phyloP scores from a whole-genome alignment of 2,888 invertebrate species.

The Frankliniella intonsa region DNA sequence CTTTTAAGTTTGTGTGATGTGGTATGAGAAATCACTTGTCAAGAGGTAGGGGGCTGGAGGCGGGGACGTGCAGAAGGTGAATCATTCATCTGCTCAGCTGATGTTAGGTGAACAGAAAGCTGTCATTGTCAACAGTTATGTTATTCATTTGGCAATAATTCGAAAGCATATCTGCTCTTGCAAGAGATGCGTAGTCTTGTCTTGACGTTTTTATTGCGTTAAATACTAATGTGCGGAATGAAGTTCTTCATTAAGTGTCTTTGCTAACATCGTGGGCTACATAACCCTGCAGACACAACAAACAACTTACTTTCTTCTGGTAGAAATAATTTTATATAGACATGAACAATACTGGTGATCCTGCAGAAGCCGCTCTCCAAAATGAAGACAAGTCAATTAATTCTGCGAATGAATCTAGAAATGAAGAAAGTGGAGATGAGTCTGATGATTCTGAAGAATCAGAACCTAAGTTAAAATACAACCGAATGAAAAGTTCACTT shows the following conservation, averaged over 20 bases:
- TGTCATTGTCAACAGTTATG: neutral
- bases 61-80: neutral
- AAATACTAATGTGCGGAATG: neutral
- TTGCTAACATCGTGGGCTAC: neutral
- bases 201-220: neutral
- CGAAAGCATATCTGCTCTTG: too few relatives aligned
- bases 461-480: slow-evolving; percentile 89
- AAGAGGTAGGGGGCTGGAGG: neutral
- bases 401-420: slow-evolving; percentile 43
- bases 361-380: neutral
- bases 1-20: neutral
- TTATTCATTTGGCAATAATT: too few relatives aligned
- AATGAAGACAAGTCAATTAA: neutral
- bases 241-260: neutral
- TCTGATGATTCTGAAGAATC: slow-evolving; percentile 55
- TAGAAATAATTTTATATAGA: neutral
- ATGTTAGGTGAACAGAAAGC: neutral
- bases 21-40: neutral
- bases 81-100: neutral
- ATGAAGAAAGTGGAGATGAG: slow-evolving; percentile 37
- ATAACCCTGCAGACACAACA: neutral
- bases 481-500: slow-evolving; percentile 81
- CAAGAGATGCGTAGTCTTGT: too few relatives aligned
- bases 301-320: neutral
- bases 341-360: neutral